phyloP scores from a whole-genome alignment of 2,888 invertebrate genomes.

The Lymantria dispar region DNA sequence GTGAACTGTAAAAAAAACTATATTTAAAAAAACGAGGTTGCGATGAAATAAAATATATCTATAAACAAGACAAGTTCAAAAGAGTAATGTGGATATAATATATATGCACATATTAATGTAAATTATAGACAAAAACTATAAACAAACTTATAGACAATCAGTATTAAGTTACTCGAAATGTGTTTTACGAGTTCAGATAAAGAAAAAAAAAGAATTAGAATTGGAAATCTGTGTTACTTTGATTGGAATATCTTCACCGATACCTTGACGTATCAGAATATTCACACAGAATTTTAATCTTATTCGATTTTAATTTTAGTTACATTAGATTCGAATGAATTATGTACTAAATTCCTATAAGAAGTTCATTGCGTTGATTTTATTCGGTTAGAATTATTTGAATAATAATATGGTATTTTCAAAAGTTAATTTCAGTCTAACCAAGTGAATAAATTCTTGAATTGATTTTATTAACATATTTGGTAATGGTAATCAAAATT shows the following conservation, averaged over 20 bases:
- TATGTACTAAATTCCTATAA: conserved; percentile 22
- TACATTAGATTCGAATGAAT: conserved; percentile 15
- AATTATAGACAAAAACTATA: too few relatives aligned
- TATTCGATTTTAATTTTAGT: conserved; percentile 19
- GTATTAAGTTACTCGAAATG: neutral
- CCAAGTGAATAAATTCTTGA: conserved; percentile 1
- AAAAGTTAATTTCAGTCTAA: neutral
- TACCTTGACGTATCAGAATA: conserved; percentile 6
- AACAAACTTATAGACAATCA: neutral
- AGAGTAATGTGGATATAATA: too few relatives aligned
- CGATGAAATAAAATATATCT: too few relatives aligned
- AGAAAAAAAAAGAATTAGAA: conserved; percentile 13
- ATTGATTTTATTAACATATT: conserved; percentile 10
- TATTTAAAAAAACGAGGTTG: too few relatives aligned
- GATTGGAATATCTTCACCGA: conserved; percentile 15
- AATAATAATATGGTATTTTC: conserved; percentile 4
- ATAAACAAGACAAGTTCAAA: too few relatives aligned
- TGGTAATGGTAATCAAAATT: conserved; percentile 6
- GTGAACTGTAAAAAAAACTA: too few relatives aligned
- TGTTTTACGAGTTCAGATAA: conserved; percentile 16
- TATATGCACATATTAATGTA: too few relatives aligned
- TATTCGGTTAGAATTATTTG: conserved; percentile 8
- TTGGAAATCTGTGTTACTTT: conserved; percentile 22
- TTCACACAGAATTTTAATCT: conserved; percentile 7
- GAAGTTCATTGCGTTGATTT: conserved; percentile 6